Evolutionary conservation across 2,113 vertebrate genomes (phyloP), one percentile per base, ranked within the genome.

Genomic region (Salvelinus sp.): DNA sequence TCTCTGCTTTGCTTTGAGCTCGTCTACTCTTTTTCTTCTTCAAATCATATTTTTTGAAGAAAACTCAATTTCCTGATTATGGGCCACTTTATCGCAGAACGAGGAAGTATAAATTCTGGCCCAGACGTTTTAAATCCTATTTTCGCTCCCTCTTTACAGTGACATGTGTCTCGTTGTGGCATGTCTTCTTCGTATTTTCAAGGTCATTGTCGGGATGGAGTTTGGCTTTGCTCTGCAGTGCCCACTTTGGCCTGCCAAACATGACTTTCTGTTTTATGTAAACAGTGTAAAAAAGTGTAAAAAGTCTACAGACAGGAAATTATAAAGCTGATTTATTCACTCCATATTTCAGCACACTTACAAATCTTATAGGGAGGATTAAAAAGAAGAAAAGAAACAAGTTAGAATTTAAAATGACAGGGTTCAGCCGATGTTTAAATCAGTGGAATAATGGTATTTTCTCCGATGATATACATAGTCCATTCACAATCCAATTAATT

Each of bases 51-150:
- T 93, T 87, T 91, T 89, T 88, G 91, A 88, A 88, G 86, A 82
- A 88, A 88, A 88, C 84, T 89, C 88, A 85, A 84, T 91, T 91
- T 89, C 85, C 85, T 90, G 88, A 92, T 91, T 89, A 91, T 83
- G 64, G 85, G 83, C 86, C 89, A 88, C 90, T 91, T 91, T 89
- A 91, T 89, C 86, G 70, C 88, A 84, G 87, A 88, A 88, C 82
- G 82, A 89, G 87, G 88, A 88, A 88, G 84, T 89, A 88, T 90
- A 82, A 85, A 89, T 89, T 88, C 87, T 86, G 88, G 81, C 88
- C 90, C 87, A 90, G 90, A 91, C 89, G 83, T 91, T 82, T 77
- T 79, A 93, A 93, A 93, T 93, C 92, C 92, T 87, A 90, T 93
- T 93, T 90, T 82, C 83, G 73, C 82, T 76, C 80, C 62, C 54